Conservation (phyloP, 2,888 invertebrate species). For the Ctena decussata region DNA sequence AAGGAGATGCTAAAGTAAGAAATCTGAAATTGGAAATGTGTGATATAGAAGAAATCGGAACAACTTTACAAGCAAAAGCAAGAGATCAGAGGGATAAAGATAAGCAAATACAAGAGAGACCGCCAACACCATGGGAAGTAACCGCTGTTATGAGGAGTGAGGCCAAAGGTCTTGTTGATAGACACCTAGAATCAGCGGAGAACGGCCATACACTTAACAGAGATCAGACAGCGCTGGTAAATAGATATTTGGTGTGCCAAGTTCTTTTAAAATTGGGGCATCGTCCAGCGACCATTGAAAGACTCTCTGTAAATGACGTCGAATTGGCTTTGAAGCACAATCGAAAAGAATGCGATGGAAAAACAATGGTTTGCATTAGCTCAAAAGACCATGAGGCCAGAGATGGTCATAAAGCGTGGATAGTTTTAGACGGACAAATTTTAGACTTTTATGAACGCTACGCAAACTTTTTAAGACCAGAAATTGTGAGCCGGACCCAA, state of each 20-base stretch:
- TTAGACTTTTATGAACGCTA: background rate
- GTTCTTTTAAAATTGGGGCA: background rate
- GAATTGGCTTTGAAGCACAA: background rate
- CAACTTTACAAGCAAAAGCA: background rate
- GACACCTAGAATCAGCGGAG: background rate
- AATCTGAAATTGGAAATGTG: background rate
- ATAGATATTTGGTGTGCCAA: background rate
- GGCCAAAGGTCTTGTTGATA: background rate
- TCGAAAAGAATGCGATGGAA: background rate
- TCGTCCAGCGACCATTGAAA: background rate
- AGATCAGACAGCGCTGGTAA: background rate
- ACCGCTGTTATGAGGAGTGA: background rate
- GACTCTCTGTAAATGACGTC: background rate
- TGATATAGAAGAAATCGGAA: background rate
- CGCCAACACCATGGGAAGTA: background rate
- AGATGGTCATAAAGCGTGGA: background rate
- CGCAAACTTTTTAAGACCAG: background rate
- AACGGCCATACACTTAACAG: background rate
- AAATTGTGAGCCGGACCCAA: background rate
- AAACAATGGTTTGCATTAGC: background rate
- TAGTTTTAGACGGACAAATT: background rate
- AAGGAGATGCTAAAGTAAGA: background rate
- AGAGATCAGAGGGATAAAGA: background rate
- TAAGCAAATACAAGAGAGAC: background rate
- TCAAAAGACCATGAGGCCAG: background rate